A percentile compares a stretch with the other conserved stretches of the same genome.
Evolutionary conservation across 1,140 invertebrate genomes (phyloP).

Genomic region (Pemphigus obesinymphae): DNA sequence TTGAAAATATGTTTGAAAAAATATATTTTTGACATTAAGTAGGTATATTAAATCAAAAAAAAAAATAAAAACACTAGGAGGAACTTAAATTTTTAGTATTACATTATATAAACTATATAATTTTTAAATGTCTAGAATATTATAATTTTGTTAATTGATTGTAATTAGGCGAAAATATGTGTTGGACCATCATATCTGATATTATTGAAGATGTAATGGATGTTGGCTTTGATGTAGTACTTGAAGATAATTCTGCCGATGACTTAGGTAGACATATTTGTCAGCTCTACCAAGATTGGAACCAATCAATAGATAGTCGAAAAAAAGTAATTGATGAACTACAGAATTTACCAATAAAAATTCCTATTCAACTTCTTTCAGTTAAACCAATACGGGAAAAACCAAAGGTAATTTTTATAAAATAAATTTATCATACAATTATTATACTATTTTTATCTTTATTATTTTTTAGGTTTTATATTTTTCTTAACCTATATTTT

Average conservation of each 20-base stretch:
- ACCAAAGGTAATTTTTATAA: slow-evolving; percentile 1
- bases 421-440: too few relatives aligned
- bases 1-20: too few relatives aligned
- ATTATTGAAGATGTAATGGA: slow-evolving; percentile 37
- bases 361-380: slow-evolving; percentile 23
- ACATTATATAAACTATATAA: too few relatives aligned
- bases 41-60: too few relatives aligned
- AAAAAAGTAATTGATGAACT: slow-evolving; percentile 22
- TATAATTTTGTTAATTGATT: neutral
- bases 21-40: too few relatives aligned
- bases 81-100: too few relatives aligned
- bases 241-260: slow-evolving; percentile 30
- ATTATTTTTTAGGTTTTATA: too few relatives aligned
- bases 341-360: neutral
- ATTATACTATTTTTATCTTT: too few relatives aligned
- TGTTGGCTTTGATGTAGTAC: slow-evolving; percentile 26
- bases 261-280: slow-evolving; percentile 26
- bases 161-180: neutral
- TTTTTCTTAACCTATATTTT: too few relatives aligned
- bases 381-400: slow-evolving; percentile 9
- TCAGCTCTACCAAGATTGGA: slow-evolving; percentile 3
- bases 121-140: too few relatives aligned
- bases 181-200: slow-evolving; percentile 25
- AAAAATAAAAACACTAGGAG: too few relatives aligned
- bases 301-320: neutral